Percentiles rank a stretch among this genome's conserved stretches.
Evolutionary conservation across 1,140 invertebrate species (phyloP).

Genomic region (Dolichoris vasculosae): DNA sequence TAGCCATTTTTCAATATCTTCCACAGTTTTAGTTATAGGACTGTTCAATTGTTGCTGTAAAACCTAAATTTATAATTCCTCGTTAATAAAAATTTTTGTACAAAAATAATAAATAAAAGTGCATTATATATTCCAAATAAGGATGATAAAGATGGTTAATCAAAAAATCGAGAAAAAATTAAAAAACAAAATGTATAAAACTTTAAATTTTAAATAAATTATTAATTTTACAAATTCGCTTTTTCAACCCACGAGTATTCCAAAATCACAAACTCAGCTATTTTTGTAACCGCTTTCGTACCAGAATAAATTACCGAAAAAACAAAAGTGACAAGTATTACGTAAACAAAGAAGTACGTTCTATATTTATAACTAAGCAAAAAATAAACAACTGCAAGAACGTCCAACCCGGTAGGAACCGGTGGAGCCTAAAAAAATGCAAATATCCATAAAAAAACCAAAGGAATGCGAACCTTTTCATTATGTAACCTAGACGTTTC

Average conservation of each 20-base stretch:
- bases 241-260: not conserved
- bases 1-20: constrained; percentile 68
- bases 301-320: constrained; percentile 6
- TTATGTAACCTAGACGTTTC: not conserved
- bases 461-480: constrained; percentile 3
- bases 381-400: constrained; percentile 4
- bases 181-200: no score
- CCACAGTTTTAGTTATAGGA: constrained; percentile 56
- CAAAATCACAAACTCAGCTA: constrained; percentile 32
- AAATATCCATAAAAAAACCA: no score
- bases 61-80: constrained; percentile 1
- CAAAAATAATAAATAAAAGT: no score
- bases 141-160: no score
- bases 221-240: not conserved
- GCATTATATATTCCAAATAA: no score
- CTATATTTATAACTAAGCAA: constrained; percentile 14
- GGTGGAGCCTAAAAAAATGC: not conserved
- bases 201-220: no score
- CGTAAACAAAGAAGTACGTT: constrained; percentile 46
- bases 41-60: constrained; percentile 30
- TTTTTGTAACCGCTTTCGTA: constrained; percentile 26
- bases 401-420: not conserved
- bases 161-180: no score
- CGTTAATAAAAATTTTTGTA: constrained; percentile 3
- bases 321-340: constrained; percentile 47